Base-by-base conservation (phyloP, 1,140 invertebrate species). In the Propsilocerus akamusi region DNA sequence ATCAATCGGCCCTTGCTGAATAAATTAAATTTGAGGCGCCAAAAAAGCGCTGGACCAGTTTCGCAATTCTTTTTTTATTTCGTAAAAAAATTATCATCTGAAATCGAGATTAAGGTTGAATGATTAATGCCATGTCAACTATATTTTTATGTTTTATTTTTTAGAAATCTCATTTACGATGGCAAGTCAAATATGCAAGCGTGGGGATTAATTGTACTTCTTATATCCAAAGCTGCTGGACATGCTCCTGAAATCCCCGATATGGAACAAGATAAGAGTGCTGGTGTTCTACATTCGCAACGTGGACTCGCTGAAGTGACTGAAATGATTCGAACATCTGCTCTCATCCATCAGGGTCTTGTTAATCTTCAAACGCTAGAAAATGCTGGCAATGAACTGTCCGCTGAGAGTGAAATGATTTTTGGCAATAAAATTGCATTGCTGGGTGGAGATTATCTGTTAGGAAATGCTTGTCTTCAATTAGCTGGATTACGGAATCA, bases 261-360 rank as follows among this genome's bases (percentile, higher is more conserved):
- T 52, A 68, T 75, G 59, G 75, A 78, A 58, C 72, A 77, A 58
- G 74, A 78, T 55, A 77, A 77, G 59, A 70, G 74, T 41, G 73
- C 72, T 34, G 76, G 75, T n/a, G 73, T 78, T 24, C 59, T 79
- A 25, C 72, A 82, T 52, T 79, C 81, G 56, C 90, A 95, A 68
- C 69, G 83, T 58, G 80, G 80, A 55, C 68, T 96, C 26, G 89
- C 90, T 0, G 86, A 94, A 72, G 76, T 95, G 5, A 86, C 85
- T 3, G 92, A 97, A 73, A 95, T 97, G 88, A 94, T 96, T 54
- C 77, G 92, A 55, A 93, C 86, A 26, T 88, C 88, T 50, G 84
- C 92, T 65, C 72, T 95, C 28, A 79, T 95, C 20, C 92, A 97
- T 62, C 84, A 89, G 70, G 83, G 85, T 54, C 70, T 91, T 20